phyloP scores from a whole-genome alignment of 1,140 invertebrate genomes.

The Ooceraea biroi region DNA sequence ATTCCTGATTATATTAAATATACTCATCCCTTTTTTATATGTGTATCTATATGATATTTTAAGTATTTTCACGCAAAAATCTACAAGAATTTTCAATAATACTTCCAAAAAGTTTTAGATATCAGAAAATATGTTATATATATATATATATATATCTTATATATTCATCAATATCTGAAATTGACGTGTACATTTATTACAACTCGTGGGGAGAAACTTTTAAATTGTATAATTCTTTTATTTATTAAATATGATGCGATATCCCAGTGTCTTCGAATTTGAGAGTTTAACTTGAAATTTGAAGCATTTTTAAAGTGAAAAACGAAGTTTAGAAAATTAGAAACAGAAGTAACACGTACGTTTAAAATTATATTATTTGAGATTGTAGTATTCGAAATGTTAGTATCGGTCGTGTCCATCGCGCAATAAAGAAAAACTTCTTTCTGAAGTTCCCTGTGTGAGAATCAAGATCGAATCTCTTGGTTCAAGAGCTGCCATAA shows the following conservation, averaged over 20 bases:
- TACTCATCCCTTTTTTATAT: no score
- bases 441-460: not conserved
- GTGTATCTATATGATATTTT: not conserved
- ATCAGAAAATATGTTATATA: conserved; percentile 5
- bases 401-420: conserved; percentile 33
- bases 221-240: no score
- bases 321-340: conserved; percentile 9
- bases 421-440: not conserved
- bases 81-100: not conserved
- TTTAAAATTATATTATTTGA: not conserved
- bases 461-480: not conserved
- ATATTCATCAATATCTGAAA: not conserved
- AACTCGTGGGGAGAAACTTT: no score
- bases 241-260: conserved; percentile 5
- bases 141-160: not conserved
- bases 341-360: not conserved
- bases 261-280: not conserved
- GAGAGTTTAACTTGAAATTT: no score
- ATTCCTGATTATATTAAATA: not conserved
- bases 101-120: not conserved
- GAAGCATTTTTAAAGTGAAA: no score
- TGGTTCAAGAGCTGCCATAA: conserved; percentile 16
- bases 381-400: not conserved
- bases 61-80: conserved; percentile 6
- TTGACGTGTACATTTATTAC: not conserved